Evolutionary conservation across 2,113 vertebrate species (phyloP), one percentile per base, ranked within the genome.

Genomic region (Seriola aureovittata): DNA sequence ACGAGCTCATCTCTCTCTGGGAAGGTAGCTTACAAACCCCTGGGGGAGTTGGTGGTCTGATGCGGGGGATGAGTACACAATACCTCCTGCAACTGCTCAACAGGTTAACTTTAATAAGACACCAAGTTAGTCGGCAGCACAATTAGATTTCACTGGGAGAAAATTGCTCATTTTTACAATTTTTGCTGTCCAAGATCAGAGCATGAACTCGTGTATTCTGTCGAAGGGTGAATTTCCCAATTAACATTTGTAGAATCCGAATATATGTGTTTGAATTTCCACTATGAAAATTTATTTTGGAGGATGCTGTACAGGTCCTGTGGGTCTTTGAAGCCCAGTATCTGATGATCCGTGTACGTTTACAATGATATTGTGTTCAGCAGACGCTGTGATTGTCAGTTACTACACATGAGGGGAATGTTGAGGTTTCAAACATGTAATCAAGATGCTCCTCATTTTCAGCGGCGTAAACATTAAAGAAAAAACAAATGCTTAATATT

Each of bases 161-260:
- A 44, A 21, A 50, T 19, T 17, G 1, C 23, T 44, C 0, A 9
- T 63, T 38, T 74, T 63, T 17, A 67, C 21, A 55, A 12, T 21
- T 44, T 40, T 16, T 36, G 23, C 70, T 75, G 78, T 80, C 44
- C 10, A 66, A 77, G 84, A 82, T 84, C 84, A 87, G 19, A 73
- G 50, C 9, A 32, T 36, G n/a, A 81, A 3, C 34, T 29, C 36
- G 48, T 72, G 13, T 50, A 40, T 77, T 77, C 55, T 83, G 10
- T 76, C 76, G 4, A 25, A 64, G 52, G 75, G 68, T 71, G 29
- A 60, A 79, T 81, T 88, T 84, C 13, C 40, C 16, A n/a, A 0
- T 58, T 78, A 64, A 80, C 32, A 59, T 62, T 59, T 59, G 7
- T 42, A 81, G 21, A 81, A 70, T 63, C 5, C 11, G 42, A 78